These are phyloP conservation scores for Babyrousa celebensis DNA, from an alignment of 2,797 vertebrate genomes.

Conservation along the genomic window DNA sequence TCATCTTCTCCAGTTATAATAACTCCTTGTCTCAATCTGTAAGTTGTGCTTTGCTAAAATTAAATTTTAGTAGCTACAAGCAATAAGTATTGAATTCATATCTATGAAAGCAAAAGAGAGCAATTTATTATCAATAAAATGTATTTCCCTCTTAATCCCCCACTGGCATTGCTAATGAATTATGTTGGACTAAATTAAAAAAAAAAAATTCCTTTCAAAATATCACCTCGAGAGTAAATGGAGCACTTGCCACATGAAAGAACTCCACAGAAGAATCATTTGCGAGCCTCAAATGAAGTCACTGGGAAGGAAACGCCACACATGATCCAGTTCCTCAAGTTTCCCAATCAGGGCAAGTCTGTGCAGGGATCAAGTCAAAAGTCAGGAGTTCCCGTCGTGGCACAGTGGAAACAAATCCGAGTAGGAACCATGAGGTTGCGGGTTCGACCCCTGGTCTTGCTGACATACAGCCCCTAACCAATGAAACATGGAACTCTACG, in stretches of 20 bases:
- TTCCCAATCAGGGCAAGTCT: slow-evolving; percentile 35
- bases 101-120: slow-evolving; percentile 68
- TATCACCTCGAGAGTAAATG: not conserved
- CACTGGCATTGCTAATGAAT: slow-evolving; percentile 56
- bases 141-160: slow-evolving; percentile 67
- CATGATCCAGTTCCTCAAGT: not conserved
- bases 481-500: no score
- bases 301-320: not conserved
- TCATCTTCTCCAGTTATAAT: slow-evolving; percentile 56
- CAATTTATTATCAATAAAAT: slow-evolving; percentile 74
- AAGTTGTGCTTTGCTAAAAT: slow-evolving; percentile 66
- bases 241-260: not conserved
- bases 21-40: slow-evolving; percentile 62
- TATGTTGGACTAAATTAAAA: not conserved
- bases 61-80: slow-evolving; percentile 66
- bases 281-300: slow-evolving; percentile 5
- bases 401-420: no score
- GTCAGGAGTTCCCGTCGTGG: not conserved
- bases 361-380: slow-evolving; percentile 51
- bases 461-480: no score
- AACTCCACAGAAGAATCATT: slow-evolving; percentile 1
- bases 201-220: not conserved
- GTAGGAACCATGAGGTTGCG: no score
- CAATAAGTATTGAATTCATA: slow-evolving; percentile 72
- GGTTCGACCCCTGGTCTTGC: no score